phyloP scores from a whole-genome alignment of 2,888 invertebrate species.

The Drosophila falleni region DNA sequence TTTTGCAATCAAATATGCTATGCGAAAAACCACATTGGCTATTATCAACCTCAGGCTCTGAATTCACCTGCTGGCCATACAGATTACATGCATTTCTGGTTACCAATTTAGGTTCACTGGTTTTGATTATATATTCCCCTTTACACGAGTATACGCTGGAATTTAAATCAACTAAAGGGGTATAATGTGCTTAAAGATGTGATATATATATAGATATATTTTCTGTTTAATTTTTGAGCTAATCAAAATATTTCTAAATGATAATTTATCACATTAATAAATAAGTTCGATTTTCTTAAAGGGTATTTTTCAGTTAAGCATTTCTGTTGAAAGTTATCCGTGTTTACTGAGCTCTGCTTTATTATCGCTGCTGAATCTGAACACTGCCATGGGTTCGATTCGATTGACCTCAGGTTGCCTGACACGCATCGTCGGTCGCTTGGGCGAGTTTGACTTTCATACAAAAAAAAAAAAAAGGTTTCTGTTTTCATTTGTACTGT shows the following conservation, averaged over 20 bases:
- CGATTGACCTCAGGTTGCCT: slow-evolving; percentile 42
- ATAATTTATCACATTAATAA: background rate
- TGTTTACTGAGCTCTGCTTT: slow-evolving; percentile 29
- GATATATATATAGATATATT: background rate
- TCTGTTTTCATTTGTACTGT: slow-evolving; percentile 11
- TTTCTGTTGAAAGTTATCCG: background rate
- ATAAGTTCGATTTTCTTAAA: background rate
- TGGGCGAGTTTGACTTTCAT: slow-evolving; percentile 1
- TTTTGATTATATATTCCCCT: slow-evolving; percentile 14
- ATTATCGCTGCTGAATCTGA: slow-evolving; percentile 33
- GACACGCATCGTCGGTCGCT: slow-evolving; percentile 31
- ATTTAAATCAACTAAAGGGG: background rate
- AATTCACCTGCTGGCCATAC: slow-evolving; percentile 6
- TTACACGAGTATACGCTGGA: slow-evolving; percentile 8
- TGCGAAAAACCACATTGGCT: slow-evolving; percentile 11
- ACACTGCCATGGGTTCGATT: slow-evolving; percentile 28
- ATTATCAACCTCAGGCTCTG: slow-evolving; percentile 7
- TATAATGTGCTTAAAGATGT: background rate
- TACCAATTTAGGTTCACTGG: slow-evolving; percentile 16
- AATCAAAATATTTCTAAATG: background rate
- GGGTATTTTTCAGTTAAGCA: background rate
- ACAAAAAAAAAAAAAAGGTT: slow-evolving; percentile 4
- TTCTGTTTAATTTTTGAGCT: background rate
- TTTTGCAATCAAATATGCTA: slow-evolving; percentile 57
- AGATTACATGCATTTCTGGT: slow-evolving; percentile 23